phyloP scores from a whole-genome alignment of 2,113 vertebrate genomes.

The Nestor notabilis region DNA sequence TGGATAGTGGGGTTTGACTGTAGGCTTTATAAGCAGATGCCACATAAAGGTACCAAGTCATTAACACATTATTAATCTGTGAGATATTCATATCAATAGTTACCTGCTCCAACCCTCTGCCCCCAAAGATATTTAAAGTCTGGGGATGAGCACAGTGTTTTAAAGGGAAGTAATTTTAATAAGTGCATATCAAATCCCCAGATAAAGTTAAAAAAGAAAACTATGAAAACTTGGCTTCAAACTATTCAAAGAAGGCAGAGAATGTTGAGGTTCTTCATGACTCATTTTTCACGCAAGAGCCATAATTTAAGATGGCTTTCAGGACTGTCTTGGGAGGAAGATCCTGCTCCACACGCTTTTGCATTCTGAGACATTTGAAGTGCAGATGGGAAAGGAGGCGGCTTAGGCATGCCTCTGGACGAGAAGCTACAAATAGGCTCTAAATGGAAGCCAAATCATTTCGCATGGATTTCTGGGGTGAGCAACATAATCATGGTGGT shows the following conservation, averaged over 20 bases:
- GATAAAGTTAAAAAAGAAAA: neutral
- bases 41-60: neutral
- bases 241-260: neutral
- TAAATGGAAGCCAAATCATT: conserved; percentile 30
- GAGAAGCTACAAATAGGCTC: conserved; percentile 13
- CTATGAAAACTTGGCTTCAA: neutral
- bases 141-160: neutral
- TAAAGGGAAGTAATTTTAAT: neutral
- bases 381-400: conserved; percentile 38
- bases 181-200: neutral
- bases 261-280: neutral
- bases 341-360: conserved; percentile 28
- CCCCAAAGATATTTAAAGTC: neutral
- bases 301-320: conserved; percentile 22
- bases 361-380: conserved; percentile 4
- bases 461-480: neutral
- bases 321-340: conserved; percentile 6
- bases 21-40: neutral
- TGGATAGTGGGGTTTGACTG: neutral
- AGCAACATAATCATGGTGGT: neutral
- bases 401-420: conserved; percentile 13
- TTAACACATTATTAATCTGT: neutral
- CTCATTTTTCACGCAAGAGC: conserved; percentile 3
- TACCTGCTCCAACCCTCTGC: neutral
- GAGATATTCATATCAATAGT: neutral